phyloP scores from a whole-genome alignment of 2,888 invertebrate genomes.

The Smittia aterrima region DNA sequence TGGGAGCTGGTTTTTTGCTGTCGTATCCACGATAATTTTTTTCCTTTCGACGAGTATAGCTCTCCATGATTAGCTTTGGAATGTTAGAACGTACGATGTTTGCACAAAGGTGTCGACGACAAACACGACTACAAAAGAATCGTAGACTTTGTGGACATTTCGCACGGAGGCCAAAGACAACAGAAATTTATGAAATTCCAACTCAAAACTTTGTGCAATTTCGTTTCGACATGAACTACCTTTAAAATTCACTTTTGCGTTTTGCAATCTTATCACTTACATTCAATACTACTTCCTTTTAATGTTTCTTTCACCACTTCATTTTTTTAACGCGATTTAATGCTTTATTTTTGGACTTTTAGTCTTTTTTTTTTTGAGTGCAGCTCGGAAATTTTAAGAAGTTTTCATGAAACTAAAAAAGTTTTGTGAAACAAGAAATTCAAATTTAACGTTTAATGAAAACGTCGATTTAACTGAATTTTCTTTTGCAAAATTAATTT shows the following conservation, averaged over 20 bases:
- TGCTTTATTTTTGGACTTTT: neutral
- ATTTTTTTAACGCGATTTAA: neutral
- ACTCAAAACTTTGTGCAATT: neutral
- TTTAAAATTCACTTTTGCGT: neutral
- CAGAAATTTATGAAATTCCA: neutral
- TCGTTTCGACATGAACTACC: neutral
- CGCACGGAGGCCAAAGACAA: neutral
- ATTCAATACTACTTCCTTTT: slow-evolving; percentile 18
- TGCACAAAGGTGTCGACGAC: neutral
- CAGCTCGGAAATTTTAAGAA: neutral
- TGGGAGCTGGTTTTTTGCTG: slow-evolving; percentile 11
- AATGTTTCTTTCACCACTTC: slow-evolving; percentile 22
- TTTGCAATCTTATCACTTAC: slow-evolving; percentile 13
- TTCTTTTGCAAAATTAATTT: no score
- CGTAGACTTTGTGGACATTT: neutral
- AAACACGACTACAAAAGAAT: neutral
- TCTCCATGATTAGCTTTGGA: neutral
- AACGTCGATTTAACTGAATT: no score
- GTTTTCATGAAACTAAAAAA: no score
- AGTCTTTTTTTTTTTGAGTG: neutral
- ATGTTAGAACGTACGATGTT: neutral
- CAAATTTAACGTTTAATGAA: no score
- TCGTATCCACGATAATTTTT: slow-evolving; percentile 14
- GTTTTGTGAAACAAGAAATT: no score
- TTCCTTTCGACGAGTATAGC: neutral